A percentile compares a stretch with the other conserved stretches of the same genome.
phyloP scores from a whole-genome alignment of 2,888 invertebrate species.

The Phortica magna region DNA sequence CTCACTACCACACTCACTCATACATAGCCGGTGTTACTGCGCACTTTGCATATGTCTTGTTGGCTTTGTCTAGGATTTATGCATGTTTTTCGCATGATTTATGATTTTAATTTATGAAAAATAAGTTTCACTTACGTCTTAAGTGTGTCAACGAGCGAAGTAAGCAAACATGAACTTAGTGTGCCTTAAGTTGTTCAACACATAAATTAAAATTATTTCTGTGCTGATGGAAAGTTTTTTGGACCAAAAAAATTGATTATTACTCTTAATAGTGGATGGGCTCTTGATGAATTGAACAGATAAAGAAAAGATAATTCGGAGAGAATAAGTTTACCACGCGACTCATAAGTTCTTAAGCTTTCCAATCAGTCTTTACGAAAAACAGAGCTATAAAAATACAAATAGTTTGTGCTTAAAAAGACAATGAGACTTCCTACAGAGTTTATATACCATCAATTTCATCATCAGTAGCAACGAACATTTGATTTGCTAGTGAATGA shows the following conservation, averaged over 20 bases:
- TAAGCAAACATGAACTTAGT: slow-evolving; percentile 4
- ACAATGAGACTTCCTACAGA: no score
- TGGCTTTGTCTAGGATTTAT: slow-evolving; percentile 26
- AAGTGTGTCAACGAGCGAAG: slow-evolving; percentile 19
- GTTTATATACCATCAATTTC: no score
- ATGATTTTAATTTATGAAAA: slow-evolving; percentile 29
- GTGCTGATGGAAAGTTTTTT: background rate
- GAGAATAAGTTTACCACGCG: no score
- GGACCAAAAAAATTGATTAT: background rate
- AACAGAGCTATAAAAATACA: no score
- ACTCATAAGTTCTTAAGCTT: no score
- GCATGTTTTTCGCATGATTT: slow-evolving; percentile 29
- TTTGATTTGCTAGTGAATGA: no score
- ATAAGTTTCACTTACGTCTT: slow-evolving; percentile 26
- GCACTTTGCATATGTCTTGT: background rate
- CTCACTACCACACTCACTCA: background rate
- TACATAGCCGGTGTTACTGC: background rate
- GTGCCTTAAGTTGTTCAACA: slow-evolving; percentile 1
- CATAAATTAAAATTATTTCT: background rate
- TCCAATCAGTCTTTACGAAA: no score
- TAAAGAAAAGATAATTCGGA: no score
- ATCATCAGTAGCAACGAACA: no score
- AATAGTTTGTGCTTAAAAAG: no score
- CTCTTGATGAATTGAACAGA: no score
- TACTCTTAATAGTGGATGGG: no score